A percentile compares a stretch with the other conserved stretches of the same genome.
These are phyloP conservation scores for Limosa lapponica DNA, from an alignment of 2,797 vertebrate genomes.

Conservation along the genomic window DNA sequence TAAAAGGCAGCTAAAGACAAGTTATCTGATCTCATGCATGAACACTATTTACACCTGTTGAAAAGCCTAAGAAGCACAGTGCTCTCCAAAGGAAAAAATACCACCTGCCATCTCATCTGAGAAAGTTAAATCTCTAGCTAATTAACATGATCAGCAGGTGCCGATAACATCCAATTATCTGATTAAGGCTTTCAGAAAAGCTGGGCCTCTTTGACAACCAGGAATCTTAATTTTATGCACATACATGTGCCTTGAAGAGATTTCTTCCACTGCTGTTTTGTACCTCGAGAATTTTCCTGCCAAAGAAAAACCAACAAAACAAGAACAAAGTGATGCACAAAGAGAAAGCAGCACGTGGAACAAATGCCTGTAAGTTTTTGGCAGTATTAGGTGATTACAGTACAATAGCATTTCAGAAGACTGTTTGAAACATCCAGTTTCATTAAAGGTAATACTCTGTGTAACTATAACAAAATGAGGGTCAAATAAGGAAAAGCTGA, in stretches of 20 bases:
- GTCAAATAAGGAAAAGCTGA: not conserved
- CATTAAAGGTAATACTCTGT: not conserved
- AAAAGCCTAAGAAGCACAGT: not conserved
- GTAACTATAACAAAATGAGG: not conserved
- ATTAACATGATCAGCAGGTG: constrained; percentile 47
- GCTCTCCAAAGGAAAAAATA: constrained; percentile 26
- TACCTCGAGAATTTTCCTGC: not conserved
- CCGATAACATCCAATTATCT: constrained; percentile 39
- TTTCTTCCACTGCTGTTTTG: not conserved
- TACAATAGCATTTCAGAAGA: not conserved
- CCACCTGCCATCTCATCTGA: not conserved
- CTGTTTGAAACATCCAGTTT: not conserved
- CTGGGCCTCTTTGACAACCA: not conserved
- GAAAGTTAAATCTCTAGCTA: not conserved
- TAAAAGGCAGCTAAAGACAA: not conserved
- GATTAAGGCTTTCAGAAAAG: not conserved
- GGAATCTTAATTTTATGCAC: not conserved
- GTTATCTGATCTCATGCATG: not conserved
- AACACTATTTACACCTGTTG: not conserved
- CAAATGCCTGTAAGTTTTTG: not conserved
- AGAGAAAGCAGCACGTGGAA: not conserved
- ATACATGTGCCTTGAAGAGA: not conserved
- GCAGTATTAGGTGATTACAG: not conserved
- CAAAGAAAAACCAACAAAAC: not conserved
- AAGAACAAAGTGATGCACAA: not conserved